Evolutionary conservation across 37 sponge, comb jelly and placozoan species (phyloP), one percentile per base, ranked within the genome.

Genomic region (Agelas oroides): DNA sequence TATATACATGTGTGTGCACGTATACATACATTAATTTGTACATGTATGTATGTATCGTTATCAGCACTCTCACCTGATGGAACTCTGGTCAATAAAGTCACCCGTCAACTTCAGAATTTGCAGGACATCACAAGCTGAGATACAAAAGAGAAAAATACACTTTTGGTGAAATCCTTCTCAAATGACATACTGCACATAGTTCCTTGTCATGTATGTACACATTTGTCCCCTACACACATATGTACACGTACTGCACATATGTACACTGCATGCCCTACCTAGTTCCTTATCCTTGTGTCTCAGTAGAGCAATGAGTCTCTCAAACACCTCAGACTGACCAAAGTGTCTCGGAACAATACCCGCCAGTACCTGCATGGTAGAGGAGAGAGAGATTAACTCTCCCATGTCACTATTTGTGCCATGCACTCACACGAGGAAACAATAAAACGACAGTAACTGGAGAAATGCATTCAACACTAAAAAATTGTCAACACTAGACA

Each of bases 201-300:
- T 61, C 25, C 63, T 25, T 27, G 63, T 61, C n/a, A 2, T 25
- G 27, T n/a, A 11, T 61, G 63, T 61, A 27, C 5, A n/a, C n/a
- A 56, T 19, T 56, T 15, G 15, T 56, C 58, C 18, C 58, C 15
- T 18, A 65, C 28, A 24, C 67, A 65, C 67, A 65, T 23, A 65
- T 25, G n/a, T n/a, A n/a, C n/a, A n/a, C n/a, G n/a, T n/a, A n/a
- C n/a, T n/a, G n/a, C n/a, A n/a, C n/a, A n/a, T 46, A 46, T 8
- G 3, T 46, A 46, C 12, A 16, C 37, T 56, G 5, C 8, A 46
- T 46, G 46, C 3, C 78, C 8, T 56, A 91, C 91, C 88, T 24
- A 94, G 87, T 39, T 87, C 73, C 63, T 41, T 34, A 53, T 94
- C 85, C 23, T 84, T 63, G 46, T 87, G 80, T 71, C 88, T 83